Evolutionary conservation across 1,140 invertebrate genomes (phyloP).

Genomic region (Tetragnatha versicolor): DNA sequence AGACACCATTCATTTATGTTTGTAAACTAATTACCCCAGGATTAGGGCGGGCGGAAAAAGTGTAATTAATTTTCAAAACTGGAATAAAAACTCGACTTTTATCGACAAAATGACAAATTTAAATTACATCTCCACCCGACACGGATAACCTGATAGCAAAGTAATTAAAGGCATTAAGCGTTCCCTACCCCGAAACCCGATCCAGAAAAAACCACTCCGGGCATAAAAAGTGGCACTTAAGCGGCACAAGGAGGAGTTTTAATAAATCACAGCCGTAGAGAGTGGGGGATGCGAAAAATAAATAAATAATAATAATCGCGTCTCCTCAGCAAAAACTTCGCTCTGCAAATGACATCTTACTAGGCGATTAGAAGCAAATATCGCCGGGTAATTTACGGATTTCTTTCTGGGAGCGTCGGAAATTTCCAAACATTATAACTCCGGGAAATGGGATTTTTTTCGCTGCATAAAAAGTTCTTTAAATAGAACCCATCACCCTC

Average conservation of each 20-base stretch:
- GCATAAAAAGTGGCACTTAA: not conserved
- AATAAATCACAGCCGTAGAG: too few relatives aligned
- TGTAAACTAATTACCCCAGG: too few relatives aligned
- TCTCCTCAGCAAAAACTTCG: conserved; percentile 3
- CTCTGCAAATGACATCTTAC: not conserved
- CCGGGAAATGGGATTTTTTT: not conserved
- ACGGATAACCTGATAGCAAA: conserved; percentile 5
- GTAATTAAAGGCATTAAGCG: conserved; percentile 6
- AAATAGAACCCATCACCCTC: conserved; percentile 19
- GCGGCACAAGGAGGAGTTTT: too few relatives aligned
- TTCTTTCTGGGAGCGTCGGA: not conserved
- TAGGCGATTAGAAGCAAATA: conserved; percentile 21
- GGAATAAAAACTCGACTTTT: too few relatives aligned
- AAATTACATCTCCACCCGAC: not conserved
- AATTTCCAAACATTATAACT: conserved; percentile 36
- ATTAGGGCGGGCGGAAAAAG: too few relatives aligned
- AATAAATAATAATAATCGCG: conserved; percentile 25
- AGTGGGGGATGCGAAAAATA: not conserved
- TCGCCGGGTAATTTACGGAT: conserved; percentile 33
- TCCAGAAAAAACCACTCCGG: not conserved
- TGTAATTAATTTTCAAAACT: too few relatives aligned
- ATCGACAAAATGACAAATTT: not conserved
- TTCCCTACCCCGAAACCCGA: not conserved
- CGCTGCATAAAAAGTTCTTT: not conserved
- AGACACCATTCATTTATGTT: too few relatives aligned